Percentiles rank a stretch among this genome's conserved stretches.
Conservation (phyloP, 2,797 vertebrate species). For the Cheirogaleus major region DNA sequence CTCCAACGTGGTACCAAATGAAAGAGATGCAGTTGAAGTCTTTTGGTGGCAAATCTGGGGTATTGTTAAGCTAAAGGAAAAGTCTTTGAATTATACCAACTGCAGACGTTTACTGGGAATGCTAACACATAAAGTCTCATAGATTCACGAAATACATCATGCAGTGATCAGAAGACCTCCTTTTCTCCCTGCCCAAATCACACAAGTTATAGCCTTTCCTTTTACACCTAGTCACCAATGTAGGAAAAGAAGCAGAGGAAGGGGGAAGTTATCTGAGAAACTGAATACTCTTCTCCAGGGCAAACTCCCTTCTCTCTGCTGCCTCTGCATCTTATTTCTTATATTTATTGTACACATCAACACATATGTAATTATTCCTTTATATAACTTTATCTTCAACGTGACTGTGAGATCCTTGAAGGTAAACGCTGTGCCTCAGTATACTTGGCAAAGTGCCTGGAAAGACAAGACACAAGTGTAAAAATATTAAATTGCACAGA, state of each 20-base stretch:
- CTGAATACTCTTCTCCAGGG: neutral
- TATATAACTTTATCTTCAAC: neutral
- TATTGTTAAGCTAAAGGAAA: neutral
- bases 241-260: neutral
- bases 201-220: neutral
- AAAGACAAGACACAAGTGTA: neutral
- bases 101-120: neutral
- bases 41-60: neutral
- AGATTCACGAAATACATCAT: neutral
- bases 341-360: neutral
- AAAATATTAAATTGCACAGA: neutral
- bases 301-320: neutral
- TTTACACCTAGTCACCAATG: neutral
- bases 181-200: neutral
- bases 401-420: neutral
- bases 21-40: neutral
- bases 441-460: neutral
- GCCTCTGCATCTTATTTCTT: neutral
- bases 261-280: neutral
- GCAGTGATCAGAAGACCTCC: neutral
- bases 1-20: neutral
- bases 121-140: neutral
- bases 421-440: neutral
- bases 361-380: neutral
- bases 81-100: neutral